A percentile compares a stretch with the other conserved stretches of the same genome.
Evolutionary conservation across 2,113 vertebrate species (phyloP).

Genomic region (Sceloporus tristichus): DNA sequence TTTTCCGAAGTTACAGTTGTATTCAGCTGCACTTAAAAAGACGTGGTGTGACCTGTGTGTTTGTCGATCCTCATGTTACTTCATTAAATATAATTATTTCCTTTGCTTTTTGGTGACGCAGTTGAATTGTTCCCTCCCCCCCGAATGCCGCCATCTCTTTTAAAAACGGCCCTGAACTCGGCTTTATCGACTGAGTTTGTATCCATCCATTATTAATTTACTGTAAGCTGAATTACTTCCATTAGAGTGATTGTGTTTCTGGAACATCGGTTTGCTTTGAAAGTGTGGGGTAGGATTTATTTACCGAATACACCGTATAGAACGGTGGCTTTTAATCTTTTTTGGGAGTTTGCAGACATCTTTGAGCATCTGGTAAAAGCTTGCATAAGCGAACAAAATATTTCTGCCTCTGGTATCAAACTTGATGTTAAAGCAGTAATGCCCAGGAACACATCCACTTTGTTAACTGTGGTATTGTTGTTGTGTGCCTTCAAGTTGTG

Average conservation of each 20-base stretch:
- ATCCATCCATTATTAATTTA: neutral
- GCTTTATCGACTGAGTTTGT: neutral
- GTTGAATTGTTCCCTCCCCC: neutral
- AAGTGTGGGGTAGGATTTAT: neutral
- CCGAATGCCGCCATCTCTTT: neutral
- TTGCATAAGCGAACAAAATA: too few relatives aligned
- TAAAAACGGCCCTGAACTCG: neutral
- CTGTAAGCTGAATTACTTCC: neutral
- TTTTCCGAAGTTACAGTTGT: neutral
- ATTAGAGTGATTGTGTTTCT: neutral
- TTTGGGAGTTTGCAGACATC: too few relatives aligned
- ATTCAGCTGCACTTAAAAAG: neutral
- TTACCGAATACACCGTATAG: neutral
- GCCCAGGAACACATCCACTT: too few relatives aligned
- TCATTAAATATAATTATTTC: neutral
- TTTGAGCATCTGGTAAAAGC: too few relatives aligned
- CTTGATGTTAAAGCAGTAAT: too few relatives aligned
- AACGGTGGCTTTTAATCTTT: too few relatives aligned
- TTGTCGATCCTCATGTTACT: neutral
- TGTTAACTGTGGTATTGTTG: too few relatives aligned
- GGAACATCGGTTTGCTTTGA: neutral
- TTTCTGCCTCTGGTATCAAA: too few relatives aligned
- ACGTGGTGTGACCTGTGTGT: neutral
- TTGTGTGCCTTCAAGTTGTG: too few relatives aligned
- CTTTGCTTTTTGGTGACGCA: neutral